Evolutionary conservation across 2,888 invertebrate species (phyloP).

Genomic region (Dinocampus coccinellae): DNA sequence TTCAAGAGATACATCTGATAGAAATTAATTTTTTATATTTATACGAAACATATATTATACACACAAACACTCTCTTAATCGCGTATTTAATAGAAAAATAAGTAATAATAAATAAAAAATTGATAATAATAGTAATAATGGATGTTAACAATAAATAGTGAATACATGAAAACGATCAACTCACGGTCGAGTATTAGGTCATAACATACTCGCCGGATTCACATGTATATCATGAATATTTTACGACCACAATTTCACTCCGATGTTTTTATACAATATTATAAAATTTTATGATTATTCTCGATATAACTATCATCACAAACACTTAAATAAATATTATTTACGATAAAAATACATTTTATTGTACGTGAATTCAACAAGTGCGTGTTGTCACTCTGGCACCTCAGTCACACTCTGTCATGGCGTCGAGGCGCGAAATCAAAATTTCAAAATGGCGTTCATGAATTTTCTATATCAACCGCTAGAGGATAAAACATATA

Average conservation of each 20-base stretch:
- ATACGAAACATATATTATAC: too few species aligned
- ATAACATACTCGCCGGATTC: not conserved
- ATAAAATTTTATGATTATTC: conserved; percentile 3
- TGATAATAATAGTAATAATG: not conserved
- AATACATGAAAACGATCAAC: not conserved
- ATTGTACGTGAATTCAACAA: not conserved
- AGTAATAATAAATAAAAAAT: too few species aligned
- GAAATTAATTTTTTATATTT: conserved; percentile 1
- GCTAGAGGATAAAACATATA: too few species aligned
- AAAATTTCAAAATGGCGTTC: too few species aligned
- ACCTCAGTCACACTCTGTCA: too few species aligned
- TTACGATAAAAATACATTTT: not conserved
- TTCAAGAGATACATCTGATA: not conserved
- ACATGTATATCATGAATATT: not conserved
- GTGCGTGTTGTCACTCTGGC: too few species aligned
- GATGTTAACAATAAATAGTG: not conserved
- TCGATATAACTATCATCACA: conserved; percentile 1
- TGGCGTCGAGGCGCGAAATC: too few species aligned
- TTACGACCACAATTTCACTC: not conserved
- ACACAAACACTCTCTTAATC: too few species aligned
- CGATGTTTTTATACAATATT: not conserved
- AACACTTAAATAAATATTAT: not conserved
- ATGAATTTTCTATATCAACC: too few species aligned
- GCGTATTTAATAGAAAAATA: too few species aligned
- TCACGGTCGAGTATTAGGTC: not conserved